Conservation (phyloP, 2,113 vertebrate species). For the Percina caprodes region DNA sequence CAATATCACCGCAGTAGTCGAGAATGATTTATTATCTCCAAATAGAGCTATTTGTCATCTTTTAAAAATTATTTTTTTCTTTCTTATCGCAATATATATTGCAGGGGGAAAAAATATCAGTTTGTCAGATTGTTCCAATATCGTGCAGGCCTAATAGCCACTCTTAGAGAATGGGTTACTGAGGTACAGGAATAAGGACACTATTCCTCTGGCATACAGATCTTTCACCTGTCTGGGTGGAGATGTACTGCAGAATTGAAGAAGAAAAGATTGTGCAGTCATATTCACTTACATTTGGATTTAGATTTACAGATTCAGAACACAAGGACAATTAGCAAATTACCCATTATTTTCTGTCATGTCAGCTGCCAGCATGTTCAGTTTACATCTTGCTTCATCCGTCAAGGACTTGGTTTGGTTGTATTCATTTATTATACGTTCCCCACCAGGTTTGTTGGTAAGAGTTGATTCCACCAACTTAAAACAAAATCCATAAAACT, state of each 20-base stretch:
- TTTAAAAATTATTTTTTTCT: too few species aligned
- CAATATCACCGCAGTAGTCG: too few species aligned
- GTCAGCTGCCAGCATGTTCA: constrained; percentile 63
- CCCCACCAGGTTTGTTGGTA: constrained; percentile 29
- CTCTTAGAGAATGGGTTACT: constrained; percentile 40
- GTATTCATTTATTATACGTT: constrained; percentile 43
- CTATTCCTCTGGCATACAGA: constrained; percentile 55
- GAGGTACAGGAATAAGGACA: constrained; percentile 8
- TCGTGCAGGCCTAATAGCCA: too few species aligned
- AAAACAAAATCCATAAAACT: constrained; percentile 4
- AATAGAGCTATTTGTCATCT: too few species aligned
- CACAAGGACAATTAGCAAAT: background rate
- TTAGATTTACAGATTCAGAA: background rate
- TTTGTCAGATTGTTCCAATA: too few species aligned
- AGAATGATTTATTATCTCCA: too few species aligned
- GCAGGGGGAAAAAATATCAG: too few species aligned
- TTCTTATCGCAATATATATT: too few species aligned
- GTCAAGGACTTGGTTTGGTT: constrained; percentile 31
- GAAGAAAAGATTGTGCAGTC: background rate
- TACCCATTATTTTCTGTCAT: constrained; percentile 55
- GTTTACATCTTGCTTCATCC: constrained; percentile 50
- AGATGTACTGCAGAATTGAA: constrained; percentile 30
- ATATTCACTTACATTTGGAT: background rate
- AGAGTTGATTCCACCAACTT: constrained; percentile 51
- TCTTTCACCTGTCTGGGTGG: constrained; percentile 50